These are phyloP conservation scores for Eulacestoma nigropectus DNA, from an alignment of 2,113 vertebrate species.

Conservation along the genomic window DNA sequence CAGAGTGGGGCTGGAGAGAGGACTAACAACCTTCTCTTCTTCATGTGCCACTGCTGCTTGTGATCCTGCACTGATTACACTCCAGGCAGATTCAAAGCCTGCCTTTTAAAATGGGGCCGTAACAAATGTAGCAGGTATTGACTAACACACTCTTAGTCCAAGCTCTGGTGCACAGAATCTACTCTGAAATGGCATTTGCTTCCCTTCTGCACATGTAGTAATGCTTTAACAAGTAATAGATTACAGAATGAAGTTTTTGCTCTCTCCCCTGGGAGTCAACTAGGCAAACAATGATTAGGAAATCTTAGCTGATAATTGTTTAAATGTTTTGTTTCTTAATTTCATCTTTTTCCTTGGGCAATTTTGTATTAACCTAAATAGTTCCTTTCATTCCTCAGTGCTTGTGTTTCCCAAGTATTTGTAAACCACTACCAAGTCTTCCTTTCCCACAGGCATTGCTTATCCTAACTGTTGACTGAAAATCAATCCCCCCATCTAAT, in stretches of 20 bases:
- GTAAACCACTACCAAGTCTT: constrained; percentile 26
- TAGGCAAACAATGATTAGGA: constrained; percentile 35
- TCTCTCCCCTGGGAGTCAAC: background rate
- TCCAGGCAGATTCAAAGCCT: background rate
- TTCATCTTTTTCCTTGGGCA: constrained; percentile 27
- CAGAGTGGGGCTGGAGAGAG: background rate
- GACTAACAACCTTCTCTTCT: background rate
- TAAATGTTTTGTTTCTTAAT: constrained; percentile 48
- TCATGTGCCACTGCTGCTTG: background rate
- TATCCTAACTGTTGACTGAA: constrained; percentile 48
- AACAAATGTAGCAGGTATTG: background rate
- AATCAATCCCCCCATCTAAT: constrained; percentile 37
- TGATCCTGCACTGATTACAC: background rate
- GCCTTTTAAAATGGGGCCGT: background rate
- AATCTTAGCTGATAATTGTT: constrained; percentile 50
- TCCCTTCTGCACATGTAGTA: background rate
- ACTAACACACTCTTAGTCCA: background rate
- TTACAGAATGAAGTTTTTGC: background rate
- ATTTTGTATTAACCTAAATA: background rate
- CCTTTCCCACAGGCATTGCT: constrained; percentile 57
- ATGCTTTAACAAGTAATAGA: background rate
- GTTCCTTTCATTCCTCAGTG: constrained; percentile 4
- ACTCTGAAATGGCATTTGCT: background rate
- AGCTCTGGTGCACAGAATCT: background rate
- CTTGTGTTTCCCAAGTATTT: constrained; percentile 29